These are phyloP conservation scores for Phaetusa simplex DNA, from an alignment of 2,113 vertebrate genomes.

Conservation along the genomic window DNA sequence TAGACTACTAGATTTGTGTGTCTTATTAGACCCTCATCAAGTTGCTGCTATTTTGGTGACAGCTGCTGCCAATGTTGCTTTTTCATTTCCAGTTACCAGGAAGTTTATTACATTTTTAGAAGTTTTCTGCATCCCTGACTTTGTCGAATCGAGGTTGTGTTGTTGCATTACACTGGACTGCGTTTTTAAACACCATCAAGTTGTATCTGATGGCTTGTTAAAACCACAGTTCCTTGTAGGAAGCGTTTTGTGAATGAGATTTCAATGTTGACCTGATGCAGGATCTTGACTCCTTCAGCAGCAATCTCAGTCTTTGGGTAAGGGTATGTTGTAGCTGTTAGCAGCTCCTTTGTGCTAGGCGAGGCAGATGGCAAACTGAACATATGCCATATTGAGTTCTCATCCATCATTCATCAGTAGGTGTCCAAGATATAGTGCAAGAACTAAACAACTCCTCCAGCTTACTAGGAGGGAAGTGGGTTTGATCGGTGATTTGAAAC, in stretches of 20 bases:
- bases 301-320: background rate
- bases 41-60: background rate
- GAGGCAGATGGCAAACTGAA: rapidly evolving
- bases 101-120: background rate
- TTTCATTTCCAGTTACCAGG: background rate
- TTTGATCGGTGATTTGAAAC: background rate
- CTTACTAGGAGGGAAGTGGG: background rate
- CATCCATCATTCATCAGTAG: background rate
- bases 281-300: background rate
- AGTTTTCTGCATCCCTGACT: background rate
- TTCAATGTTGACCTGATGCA: background rate
- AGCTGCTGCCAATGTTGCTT: background rate
- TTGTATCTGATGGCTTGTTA: background rate
- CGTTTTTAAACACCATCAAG: background rate
- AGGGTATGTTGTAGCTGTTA: background rate
- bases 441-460: background rate
- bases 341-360: background rate
- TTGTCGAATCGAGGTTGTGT: background rate
- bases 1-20: background rate
- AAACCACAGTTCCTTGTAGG: background rate
- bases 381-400: background rate
- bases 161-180: background rate
- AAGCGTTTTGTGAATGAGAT: background rate
- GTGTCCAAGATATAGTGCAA: background rate
- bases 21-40: background rate